Percentiles rank a stretch among this genome's conserved stretches.
phyloP scores from a whole-genome alignment of 2,888 invertebrate genomes.

The Muschampia plurimacula region DNA sequence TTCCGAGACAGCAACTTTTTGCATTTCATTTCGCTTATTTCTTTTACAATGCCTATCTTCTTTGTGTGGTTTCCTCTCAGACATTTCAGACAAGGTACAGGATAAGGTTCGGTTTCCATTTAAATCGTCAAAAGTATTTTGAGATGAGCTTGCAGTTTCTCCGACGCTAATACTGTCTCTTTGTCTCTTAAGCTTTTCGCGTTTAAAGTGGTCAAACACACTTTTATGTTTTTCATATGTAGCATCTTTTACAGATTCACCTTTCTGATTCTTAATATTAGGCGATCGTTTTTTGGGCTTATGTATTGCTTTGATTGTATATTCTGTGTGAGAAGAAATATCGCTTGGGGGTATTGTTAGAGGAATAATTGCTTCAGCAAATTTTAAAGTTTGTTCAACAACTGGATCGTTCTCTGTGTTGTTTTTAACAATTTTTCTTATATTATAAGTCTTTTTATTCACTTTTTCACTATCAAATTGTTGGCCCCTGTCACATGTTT shows the following conservation, averaged over 20 bases:
- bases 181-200: slow-evolving; percentile 50
- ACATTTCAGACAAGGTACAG: slow-evolving; percentile 68
- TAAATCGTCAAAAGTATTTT: slow-evolving; percentile 69
- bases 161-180: slow-evolving; percentile 56
- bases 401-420: slow-evolving; percentile 55
- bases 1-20: slow-evolving; percentile 62
- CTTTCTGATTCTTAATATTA: slow-evolving; percentile 35
- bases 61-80: slow-evolving; percentile 61
- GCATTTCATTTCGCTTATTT: slow-evolving; percentile 50
- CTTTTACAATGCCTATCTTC: slow-evolving; percentile 46
- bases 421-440: slow-evolving; percentile 47
- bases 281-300: slow-evolving; percentile 52
- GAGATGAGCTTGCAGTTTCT: slow-evolving; percentile 62
- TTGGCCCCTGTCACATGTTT: slow-evolving; percentile 56
- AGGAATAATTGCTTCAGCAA: slow-evolving; percentile 71
- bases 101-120: slow-evolving; percentile 68
- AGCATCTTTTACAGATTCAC: slow-evolving; percentile 41
- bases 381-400: slow-evolving; percentile 68
- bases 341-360: slow-evolving; percentile 65
- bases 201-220: slow-evolving; percentile 54
- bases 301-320: slow-evolving; percentile 65
- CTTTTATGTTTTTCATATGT: slow-evolving; percentile 56
- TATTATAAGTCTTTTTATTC: slow-evolving; percentile 44
- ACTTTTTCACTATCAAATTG: slow-evolving; percentile 54
- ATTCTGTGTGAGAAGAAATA: slow-evolving; percentile 54